phyloP scores from a whole-genome alignment of 2,888 invertebrate genomes.

The Chymomyza caudatula region DNA sequence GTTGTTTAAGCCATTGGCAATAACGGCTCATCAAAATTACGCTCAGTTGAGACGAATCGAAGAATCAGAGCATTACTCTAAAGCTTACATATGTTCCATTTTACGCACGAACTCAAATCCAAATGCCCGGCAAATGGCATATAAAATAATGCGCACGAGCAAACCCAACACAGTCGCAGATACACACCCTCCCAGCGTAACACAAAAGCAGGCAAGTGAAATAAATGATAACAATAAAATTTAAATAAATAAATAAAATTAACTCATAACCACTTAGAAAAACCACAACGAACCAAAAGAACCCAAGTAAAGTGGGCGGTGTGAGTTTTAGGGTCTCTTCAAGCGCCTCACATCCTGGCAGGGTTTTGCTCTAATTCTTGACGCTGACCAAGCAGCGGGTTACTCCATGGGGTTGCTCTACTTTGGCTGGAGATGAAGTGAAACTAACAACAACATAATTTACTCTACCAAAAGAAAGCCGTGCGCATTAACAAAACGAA shows the following conservation, averaged over 20 bases:
- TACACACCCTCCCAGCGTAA: background rate
- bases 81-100: constrained; percentile 29
- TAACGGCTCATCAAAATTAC: constrained; percentile 50
- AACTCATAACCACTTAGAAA: constrained; percentile 72
- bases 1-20: constrained; percentile 45
- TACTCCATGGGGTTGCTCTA: background rate
- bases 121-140: constrained; percentile 22
- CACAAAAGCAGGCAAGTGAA: constrained; percentile 35
- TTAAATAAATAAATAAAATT: constrained; percentile 74
- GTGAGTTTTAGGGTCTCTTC: background rate
- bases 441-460: constrained; percentile 70
- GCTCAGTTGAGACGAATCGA: constrained; percentile 37
- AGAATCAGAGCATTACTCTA: constrained; percentile 16
- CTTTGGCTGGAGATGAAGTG: constrained; percentile 31
- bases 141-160: constrained; percentile 44
- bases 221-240: constrained; percentile 72
- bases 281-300: constrained; percentile 30
- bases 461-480: constrained; percentile 41
- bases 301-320: background rate
- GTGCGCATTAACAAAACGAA: constrained; percentile 42
- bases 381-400: background rate
- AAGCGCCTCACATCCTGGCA: too few relatives aligned
- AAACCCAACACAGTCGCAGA: constrained; percentile 24
- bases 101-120: constrained; percentile 8
- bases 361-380: too few relatives aligned